phyloP scores from a whole-genome alignment of 2,797 vertebrate species.

The Euthynnus affinis region DNA sequence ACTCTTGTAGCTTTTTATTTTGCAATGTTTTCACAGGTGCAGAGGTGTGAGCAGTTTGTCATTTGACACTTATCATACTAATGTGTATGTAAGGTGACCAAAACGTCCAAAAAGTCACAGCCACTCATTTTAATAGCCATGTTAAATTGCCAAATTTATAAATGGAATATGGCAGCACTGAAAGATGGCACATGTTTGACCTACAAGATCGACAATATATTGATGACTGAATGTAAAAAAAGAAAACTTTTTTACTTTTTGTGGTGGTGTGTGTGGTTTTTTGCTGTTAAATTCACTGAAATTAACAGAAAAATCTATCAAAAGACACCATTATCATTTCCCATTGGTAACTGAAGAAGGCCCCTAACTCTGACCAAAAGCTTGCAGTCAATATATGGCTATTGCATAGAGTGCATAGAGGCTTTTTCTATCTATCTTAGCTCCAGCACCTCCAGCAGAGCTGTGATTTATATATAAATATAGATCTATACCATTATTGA shows the following conservation, averaged over 20 bases:
- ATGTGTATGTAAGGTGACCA: no score
- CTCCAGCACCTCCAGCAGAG: not conserved
- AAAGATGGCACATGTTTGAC: no score
- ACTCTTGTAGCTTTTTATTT: no score
- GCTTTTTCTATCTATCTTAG: not conserved
- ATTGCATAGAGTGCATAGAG: not conserved
- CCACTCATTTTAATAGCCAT: no score
- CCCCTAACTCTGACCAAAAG: not conserved
- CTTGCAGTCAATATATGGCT: not conserved
- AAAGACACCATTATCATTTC: not conserved
- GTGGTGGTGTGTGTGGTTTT: no score
- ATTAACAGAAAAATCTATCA: no score
- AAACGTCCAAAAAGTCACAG: no score
- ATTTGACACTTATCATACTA: no score
- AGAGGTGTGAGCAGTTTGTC: not conserved
- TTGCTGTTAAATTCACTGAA: no score
- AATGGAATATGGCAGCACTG: not conserved
- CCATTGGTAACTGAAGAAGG: not conserved
- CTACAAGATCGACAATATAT: not conserved
- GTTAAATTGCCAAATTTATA: not conserved
- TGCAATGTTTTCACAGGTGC: not conserved
- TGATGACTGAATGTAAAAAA: not conserved
- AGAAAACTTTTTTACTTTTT: no score
- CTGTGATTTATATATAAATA: no score
- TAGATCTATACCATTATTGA: no score